phyloP scores from a whole-genome alignment of 2,888 invertebrate species.

The Campoplex nolae region DNA sequence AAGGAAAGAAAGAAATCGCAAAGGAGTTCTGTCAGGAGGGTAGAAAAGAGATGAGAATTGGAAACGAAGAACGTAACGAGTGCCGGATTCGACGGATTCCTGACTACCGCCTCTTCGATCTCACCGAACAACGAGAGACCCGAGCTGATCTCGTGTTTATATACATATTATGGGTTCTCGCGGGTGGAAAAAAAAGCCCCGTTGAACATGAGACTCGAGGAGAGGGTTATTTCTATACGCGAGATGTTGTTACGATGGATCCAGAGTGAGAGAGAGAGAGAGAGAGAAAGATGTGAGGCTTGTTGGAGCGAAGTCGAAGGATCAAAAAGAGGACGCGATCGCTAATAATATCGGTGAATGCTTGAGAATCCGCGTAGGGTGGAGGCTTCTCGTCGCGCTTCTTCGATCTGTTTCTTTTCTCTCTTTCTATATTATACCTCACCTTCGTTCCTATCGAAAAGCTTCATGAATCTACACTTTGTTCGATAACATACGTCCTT shows the following conservation, averaged over 20 bases:
- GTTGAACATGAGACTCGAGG: constrained; percentile 3
- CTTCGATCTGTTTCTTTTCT: constrained; percentile 54
- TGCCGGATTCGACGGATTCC: constrained; percentile 71
- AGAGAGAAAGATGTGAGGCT: constrained; percentile 54
- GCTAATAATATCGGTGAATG: constrained; percentile 84
- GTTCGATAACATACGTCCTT: constrained; percentile 14
- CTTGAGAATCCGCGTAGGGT: constrained; percentile 82
- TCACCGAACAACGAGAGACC: constrained; percentile 50
- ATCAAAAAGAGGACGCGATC: constrained; percentile 82
- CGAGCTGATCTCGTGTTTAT: constrained; percentile 48
- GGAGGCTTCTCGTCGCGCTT: constrained; percentile 56
- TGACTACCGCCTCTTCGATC: constrained; percentile 67
- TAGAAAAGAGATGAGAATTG: constrained; percentile 21
- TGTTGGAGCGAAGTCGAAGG: constrained; percentile 68
- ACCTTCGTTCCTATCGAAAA: not conserved
- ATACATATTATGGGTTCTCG: constrained; percentile 73
- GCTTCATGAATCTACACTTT: not conserved
- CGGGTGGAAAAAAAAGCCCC: constrained; percentile 46
- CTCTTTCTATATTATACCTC: constrained; percentile 5
- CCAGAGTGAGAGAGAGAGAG: constrained; percentile 26
- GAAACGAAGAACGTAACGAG: constrained; percentile 64
- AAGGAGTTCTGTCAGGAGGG: constrained; percentile 6
- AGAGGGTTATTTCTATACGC: constrained; percentile 24
- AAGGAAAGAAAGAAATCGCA: constrained; percentile 15
- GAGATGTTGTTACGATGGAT: constrained; percentile 3